These are phyloP conservation scores for Amaurobius ferox DNA, from an alignment of 2,888 invertebrate genomes.

Conservation along the genomic window DNA sequence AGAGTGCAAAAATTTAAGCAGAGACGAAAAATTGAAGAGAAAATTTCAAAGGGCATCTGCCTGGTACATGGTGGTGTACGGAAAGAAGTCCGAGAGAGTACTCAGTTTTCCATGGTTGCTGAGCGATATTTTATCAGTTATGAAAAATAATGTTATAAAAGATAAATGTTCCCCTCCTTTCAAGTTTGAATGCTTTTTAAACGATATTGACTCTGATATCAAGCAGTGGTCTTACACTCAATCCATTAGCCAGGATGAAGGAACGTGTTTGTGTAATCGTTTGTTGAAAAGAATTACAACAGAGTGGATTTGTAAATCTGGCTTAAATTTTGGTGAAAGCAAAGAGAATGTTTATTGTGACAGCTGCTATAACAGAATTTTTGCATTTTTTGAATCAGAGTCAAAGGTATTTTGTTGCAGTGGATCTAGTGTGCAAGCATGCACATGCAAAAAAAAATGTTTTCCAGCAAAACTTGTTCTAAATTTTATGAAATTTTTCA, in stretches of 20 bases:
- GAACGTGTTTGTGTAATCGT: constrained; percentile 19
- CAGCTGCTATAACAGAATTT: constrained; percentile 27
- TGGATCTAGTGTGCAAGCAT: not conserved
- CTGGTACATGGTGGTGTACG: constrained; percentile 70
- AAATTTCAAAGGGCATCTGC: constrained; percentile 61
- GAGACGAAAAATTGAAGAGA: not conserved
- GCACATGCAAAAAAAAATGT: constrained; percentile 32
- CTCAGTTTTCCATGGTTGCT: constrained; percentile 72
- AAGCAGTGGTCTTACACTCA: not conserved
- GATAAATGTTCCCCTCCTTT: not conserved
- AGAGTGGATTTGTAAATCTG: constrained; percentile 43
- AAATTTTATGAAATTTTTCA: constrained; percentile 39
- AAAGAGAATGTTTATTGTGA: constrained; percentile 3
- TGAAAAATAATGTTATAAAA: constrained; percentile 15
- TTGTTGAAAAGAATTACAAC: not conserved
- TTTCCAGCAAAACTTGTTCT: constrained; percentile 43
- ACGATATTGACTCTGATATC: not conserved
- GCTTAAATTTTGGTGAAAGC: constrained; percentile 25
- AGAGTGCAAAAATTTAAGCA: not conserved
- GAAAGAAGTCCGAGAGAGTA: not conserved
- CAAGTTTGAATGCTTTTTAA: not conserved
- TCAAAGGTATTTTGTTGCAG: constrained; percentile 32
- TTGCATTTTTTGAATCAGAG: not conserved
- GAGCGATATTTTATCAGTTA: constrained; percentile 55
- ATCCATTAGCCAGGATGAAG: not conserved